A percentile compares a stretch with the other conserved stretches of the same genome.
phyloP scores from a whole-genome alignment of 2,888 invertebrate genomes.

The Notodonta dromedarius region DNA sequence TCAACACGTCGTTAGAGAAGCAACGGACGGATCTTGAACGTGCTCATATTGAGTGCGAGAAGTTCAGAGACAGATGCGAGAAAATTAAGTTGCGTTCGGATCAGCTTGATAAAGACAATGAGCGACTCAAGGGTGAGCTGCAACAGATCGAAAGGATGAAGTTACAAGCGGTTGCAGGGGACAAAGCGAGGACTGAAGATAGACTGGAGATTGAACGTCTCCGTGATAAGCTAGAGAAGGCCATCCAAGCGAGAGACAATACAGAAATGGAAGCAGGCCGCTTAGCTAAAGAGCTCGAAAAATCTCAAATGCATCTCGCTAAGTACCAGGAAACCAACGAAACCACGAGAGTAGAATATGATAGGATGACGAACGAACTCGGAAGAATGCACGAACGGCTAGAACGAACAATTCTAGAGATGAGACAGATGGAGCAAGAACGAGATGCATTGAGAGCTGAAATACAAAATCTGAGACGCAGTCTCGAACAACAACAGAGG shows the following conservation, averaged over 20 bases:
- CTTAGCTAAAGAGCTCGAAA: slow-evolving; percentile 93
- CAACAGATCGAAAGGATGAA: slow-evolving; percentile 91
- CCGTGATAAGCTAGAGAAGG: slow-evolving; percentile 94
- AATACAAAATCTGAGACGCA: slow-evolving; percentile 86
- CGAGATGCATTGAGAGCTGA: slow-evolving; percentile 89
- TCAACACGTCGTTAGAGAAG: slow-evolving; percentile 90
- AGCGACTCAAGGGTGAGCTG: slow-evolving; percentile 75
- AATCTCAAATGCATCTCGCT: slow-evolving; percentile 92
- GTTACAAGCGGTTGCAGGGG: slow-evolving; percentile 87
- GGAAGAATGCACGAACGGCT: slow-evolving; percentile 92
- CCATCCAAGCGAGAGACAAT: slow-evolving; percentile 91
- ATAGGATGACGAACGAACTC: slow-evolving; percentile 92
- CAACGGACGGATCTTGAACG: slow-evolving; percentile 92
- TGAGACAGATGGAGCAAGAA: slow-evolving; percentile 89
- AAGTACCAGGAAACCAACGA: slow-evolving; percentile 94
- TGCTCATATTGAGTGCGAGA: slow-evolving; percentile 94
- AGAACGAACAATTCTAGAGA: slow-evolving; percentile 88
- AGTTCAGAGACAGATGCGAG: slow-evolving; percentile 93
- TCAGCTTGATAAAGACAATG: slow-evolving; percentile 86
- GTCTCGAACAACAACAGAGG: slow-evolving; percentile 86
- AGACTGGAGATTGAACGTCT: slow-evolving; percentile 92
- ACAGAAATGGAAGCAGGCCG: slow-evolving; percentile 94
- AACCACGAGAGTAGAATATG: slow-evolving; percentile 92
- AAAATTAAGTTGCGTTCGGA: slow-evolving; percentile 90
- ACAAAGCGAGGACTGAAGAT: slow-evolving; percentile 87